Percentiles rank a stretch among this genome's conserved stretches.
These are phyloP conservation scores for Ochotona curzoniae DNA, from an alignment of 2,113 vertebrate genomes.

Conservation along the genomic window DNA sequence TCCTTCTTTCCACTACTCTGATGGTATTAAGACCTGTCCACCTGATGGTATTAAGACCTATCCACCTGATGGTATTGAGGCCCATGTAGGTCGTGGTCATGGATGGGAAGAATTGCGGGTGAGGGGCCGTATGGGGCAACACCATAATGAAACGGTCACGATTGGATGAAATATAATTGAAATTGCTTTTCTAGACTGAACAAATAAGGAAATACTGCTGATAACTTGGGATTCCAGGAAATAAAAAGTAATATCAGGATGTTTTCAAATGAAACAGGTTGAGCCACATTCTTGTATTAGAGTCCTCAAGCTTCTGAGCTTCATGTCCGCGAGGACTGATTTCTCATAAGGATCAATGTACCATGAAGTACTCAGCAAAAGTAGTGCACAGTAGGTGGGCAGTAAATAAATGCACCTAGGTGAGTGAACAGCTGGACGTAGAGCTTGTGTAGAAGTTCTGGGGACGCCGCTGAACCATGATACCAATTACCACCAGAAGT, in stretches of 20 bases:
- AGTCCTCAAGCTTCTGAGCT: neutral
- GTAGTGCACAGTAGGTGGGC: neutral
- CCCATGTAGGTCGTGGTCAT: neutral
- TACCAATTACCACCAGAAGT: neutral
- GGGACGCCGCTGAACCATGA: neutral
- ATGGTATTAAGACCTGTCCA: no score
- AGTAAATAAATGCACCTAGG: neutral
- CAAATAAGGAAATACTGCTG: neutral
- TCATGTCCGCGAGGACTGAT: neutral
- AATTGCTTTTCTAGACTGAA: neutral
- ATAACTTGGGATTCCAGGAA: slow-evolving; percentile 35
- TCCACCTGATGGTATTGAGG: no score
- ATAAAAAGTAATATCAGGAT: neutral
- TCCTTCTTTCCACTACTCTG: neutral
- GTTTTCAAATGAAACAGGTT: slow-evolving; percentile 1
- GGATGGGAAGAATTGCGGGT: neutral
- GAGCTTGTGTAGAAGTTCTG: neutral
- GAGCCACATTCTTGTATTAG: neutral
- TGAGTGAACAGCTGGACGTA: neutral
- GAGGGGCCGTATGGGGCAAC: neutral
- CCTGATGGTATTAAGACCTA: neutral
- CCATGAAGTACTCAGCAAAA: neutral
- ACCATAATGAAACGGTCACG: neutral
- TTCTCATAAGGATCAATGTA: neutral
- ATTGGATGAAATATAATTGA: neutral